phyloP scores from a whole-genome alignment of 2,797 vertebrate species.

The Masticophis lateralis region DNA sequence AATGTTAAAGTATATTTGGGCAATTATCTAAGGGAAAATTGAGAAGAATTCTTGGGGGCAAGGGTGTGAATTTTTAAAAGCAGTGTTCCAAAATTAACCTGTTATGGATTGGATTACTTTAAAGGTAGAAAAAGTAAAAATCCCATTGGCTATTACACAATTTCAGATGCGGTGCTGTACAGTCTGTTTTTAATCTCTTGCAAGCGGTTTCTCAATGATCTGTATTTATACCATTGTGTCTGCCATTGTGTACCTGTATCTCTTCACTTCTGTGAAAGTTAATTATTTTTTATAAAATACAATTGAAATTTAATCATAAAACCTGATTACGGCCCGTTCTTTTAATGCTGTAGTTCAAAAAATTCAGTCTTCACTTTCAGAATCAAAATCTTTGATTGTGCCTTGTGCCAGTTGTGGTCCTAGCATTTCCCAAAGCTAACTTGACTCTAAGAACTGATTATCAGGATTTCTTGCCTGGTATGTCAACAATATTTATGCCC shows the following conservation, averaged over 20 bases:
- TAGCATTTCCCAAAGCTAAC: background rate
- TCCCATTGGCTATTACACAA: constrained; percentile 60
- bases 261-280: constrained; percentile 82
- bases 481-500: background rate
- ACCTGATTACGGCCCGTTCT: constrained; percentile 52
- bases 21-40: constrained; percentile 63
- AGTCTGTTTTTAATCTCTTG: constrained; percentile 75
- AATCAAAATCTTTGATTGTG: background rate
- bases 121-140: constrained; percentile 21
- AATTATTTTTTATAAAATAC: constrained; percentile 87
- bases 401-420: background rate
- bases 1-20: constrained; percentile 67
- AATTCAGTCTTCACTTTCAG: constrained; percentile 9
- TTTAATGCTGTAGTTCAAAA: constrained; percentile 29
- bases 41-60: constrained; percentile 50
- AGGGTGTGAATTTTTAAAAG: constrained; percentile 36
- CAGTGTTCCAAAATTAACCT: constrained; percentile 12
- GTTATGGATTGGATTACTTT: constrained; percentile 59
- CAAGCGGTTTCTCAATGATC: constrained; percentile 67
- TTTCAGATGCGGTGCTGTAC: constrained; percentile 75
- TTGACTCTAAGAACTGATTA: background rate
- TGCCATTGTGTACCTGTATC: constrained; percentile 77
- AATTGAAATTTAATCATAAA: constrained; percentile 62
- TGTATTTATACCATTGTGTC: constrained; percentile 80
- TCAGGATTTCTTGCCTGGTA: background rate